Evolutionary conservation across 2,113 vertebrate genomes (phyloP).

Genomic region (Pomatorhinus ruficollis): DNA sequence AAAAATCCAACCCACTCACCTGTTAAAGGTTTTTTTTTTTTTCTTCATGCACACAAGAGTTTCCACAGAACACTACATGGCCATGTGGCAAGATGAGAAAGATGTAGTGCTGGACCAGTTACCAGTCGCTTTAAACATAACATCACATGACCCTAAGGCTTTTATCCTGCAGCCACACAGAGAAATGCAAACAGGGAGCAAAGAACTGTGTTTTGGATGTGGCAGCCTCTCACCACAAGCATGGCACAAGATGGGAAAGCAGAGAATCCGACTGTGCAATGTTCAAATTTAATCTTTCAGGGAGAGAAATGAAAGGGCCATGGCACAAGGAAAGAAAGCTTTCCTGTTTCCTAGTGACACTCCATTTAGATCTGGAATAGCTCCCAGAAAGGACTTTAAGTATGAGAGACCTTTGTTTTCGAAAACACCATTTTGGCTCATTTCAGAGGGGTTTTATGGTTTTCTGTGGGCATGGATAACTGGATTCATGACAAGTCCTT

Average conservation of each 20-base stretch:
- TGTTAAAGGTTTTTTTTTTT: neutral
- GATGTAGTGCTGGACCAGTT: neutral
- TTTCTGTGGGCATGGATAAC: conserved; percentile 18
- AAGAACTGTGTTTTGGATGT: neutral
- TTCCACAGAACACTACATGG: neutral
- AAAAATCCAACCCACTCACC: neutral
- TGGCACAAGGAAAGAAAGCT: conserved; percentile 5
- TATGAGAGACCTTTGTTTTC: conserved; percentile 41
- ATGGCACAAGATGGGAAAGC: neutral
- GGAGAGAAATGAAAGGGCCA: conserved; percentile 19
- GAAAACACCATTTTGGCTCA: conserved; percentile 47
- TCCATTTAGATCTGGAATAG: conserved; percentile 53
- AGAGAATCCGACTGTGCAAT: neutral
- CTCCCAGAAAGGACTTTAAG: conserved; percentile 52
- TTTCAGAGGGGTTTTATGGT: conserved; percentile 19
- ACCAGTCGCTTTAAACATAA: neutral
- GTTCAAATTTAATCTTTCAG: conserved; percentile 25
- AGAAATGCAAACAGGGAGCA: neutral
- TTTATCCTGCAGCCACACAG: neutral
- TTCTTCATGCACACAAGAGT: neutral
- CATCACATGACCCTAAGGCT: neutral
- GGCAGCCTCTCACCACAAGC: conserved; percentile 8
- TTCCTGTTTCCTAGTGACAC: conserved; percentile 45
- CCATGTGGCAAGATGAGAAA: neutral
- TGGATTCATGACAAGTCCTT: neutral